A percentile compares a stretch with the other conserved stretches of the same genome.
phyloP scores from a whole-genome alignment of 2,888 invertebrate species.

The Pogonocherus hispidulus region DNA sequence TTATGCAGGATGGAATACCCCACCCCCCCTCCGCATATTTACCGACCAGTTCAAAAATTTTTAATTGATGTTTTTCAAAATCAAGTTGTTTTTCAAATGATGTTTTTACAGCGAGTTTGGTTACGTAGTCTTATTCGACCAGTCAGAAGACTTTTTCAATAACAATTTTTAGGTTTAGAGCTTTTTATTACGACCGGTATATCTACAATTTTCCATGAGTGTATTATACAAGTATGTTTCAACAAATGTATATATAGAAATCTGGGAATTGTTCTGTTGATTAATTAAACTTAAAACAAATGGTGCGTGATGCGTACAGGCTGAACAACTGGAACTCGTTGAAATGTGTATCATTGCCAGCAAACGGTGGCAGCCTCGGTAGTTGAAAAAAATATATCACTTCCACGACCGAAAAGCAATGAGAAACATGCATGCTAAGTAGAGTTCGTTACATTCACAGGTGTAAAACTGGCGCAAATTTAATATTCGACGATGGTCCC shows the following conservation, averaged over 20 bases:
- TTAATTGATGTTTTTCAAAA: too few species aligned
- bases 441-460: constrained; percentile 39
- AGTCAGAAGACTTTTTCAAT: too few species aligned
- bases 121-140: too few species aligned
- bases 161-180: too few species aligned
- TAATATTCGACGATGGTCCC: constrained; percentile 2
- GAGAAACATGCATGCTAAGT: constrained; percentile 32
- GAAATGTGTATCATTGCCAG: constrained; percentile 35
- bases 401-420: constrained; percentile 35
- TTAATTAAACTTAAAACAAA: constrained; percentile 36
- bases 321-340: constrained; percentile 46
- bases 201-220: background rate
- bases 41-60: too few species aligned
- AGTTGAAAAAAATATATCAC: constrained; percentile 38
- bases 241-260: constrained; percentile 21
- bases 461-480: constrained; percentile 26
- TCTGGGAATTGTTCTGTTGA: constrained; percentile 30
- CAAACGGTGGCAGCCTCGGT: constrained; percentile 18
- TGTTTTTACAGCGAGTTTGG: too few species aligned
- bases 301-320: constrained; percentile 38
- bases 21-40: too few species aligned
- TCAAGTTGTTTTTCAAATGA: too few species aligned
- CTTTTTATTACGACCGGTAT: too few species aligned
- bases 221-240: background rate
- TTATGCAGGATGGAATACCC: too few species aligned